Percentiles rank a stretch among this genome's conserved stretches.
Conservation (phyloP, 2,888 invertebrate genomes). For the Agrotis puta region DNA sequence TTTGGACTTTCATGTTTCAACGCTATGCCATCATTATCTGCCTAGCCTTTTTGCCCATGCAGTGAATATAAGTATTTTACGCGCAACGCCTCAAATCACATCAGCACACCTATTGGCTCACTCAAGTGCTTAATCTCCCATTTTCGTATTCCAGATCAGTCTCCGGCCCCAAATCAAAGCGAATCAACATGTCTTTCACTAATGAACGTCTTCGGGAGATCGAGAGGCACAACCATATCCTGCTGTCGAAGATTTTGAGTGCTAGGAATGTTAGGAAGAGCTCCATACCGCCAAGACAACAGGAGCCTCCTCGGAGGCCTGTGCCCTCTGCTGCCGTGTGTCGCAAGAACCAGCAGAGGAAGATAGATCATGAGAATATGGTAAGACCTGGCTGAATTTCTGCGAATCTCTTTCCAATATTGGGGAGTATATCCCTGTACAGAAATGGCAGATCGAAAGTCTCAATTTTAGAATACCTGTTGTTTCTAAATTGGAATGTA, state of each 20-base stretch:
- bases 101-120: no score
- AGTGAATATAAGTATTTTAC: no score
- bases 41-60: no score
- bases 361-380: conserved; percentile 91
- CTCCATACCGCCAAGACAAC: conserved; percentile 77
- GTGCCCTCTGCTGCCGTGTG: conserved; percentile 87
- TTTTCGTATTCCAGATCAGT: conserved; percentile 76
- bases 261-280: conserved; percentile 82
- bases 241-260: conserved; percentile 90
- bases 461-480: no score
- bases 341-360: conserved; percentile 89
- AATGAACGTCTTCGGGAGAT: conserved; percentile 92
- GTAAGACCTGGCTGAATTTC: conserved; percentile 69
- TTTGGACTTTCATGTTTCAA: no score
- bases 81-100: no score
- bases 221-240: conserved; percentile 91
- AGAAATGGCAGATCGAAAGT: no score
- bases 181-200: conserved; percentile 90
- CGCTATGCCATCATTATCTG: no score
- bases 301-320: conserved; percentile 68
- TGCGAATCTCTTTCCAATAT: no score
- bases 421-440: no score
- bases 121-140: neutral
- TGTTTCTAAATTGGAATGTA: no score
- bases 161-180: conserved; percentile 75